Conservation (phyloP, 1,140 invertebrate species). For the Diploscapter pachys region DNA sequence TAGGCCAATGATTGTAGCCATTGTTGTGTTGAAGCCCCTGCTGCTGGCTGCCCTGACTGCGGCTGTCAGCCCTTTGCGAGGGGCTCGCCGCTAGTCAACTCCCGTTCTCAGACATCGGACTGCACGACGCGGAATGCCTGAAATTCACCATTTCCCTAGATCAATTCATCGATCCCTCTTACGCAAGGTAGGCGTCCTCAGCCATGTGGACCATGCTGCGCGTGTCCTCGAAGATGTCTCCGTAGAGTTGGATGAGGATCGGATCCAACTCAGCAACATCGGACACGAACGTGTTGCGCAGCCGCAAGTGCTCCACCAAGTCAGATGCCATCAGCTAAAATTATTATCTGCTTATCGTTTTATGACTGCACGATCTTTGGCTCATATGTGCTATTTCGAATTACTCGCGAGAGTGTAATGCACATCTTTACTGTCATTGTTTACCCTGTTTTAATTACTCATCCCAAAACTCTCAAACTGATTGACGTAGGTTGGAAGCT, state of each 20-base stretch:
- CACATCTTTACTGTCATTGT: background rate
- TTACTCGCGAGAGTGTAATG: background rate
- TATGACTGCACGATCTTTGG: background rate
- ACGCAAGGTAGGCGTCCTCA: conserved; percentile 12
- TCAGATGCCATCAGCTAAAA: conserved; percentile 47
- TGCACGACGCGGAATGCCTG: conserved; percentile 31
- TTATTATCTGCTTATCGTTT: conserved; percentile 3
- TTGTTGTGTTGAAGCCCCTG: too few species aligned
- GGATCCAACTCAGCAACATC: conserved; percentile 19
- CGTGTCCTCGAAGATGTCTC: conserved; percentile 49
- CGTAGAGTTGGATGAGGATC: conserved; percentile 50
- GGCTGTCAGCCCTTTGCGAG: too few species aligned
- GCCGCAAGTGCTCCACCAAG: conserved; percentile 47
- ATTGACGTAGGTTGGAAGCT: background rate
- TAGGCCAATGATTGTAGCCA: too few species aligned
- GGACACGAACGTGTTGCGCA: conserved; percentile 43
- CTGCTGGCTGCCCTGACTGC: too few species aligned
- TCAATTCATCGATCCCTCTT: background rate
- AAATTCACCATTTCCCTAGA: background rate
- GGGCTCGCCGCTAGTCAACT: too few species aligned
- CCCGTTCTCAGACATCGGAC: conserved; percentile 5
- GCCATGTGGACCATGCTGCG: background rate
- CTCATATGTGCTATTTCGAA: background rate
- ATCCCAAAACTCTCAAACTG: background rate
- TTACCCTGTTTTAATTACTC: background rate